A percentile compares a stretch with the other conserved stretches of the same genome.
phyloP scores from a whole-genome alignment of 2,113 vertebrate species.

The Corythaixoides concolor region DNA sequence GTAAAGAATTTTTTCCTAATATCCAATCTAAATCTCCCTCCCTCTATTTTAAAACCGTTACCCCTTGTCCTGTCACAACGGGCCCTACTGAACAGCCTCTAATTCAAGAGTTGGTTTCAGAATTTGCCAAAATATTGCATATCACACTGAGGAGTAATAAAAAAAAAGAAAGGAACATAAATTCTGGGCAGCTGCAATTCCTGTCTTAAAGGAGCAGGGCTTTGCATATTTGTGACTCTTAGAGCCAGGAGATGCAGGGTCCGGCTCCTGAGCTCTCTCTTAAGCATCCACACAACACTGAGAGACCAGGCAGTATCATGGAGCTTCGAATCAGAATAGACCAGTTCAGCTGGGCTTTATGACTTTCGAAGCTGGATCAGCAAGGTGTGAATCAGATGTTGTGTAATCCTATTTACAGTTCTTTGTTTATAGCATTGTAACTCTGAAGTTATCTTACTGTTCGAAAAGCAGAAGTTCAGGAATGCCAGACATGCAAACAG shows the following conservation, averaged over 20 bases:
- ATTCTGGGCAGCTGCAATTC: background rate
- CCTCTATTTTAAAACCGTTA: no score
- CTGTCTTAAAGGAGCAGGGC: background rate
- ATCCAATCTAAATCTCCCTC: no score
- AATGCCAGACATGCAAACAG: constrained; percentile 1
- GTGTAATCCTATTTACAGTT: background rate
- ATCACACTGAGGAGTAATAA: background rate
- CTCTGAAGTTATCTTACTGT: background rate
- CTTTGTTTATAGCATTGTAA: constrained; percentile 2
- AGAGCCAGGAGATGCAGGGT: background rate
- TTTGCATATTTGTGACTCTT: background rate
- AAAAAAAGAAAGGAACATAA: background rate
- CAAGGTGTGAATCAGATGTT: background rate
- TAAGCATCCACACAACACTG: background rate
- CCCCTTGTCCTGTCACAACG: no score
- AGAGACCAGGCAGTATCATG: background rate
- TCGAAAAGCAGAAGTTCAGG: constrained; percentile 18
- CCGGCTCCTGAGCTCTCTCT: background rate
- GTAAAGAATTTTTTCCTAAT: no score
- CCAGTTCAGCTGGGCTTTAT: background rate
- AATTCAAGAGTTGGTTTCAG: background rate
- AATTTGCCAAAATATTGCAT: background rate
- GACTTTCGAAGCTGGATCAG: background rate
- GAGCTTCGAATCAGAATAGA: background rate
- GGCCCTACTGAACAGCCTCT: no score